Percentiles rank a stretch among this genome's conserved stretches.
These are phyloP conservation scores for Centrocercus urophasianus DNA, from an alignment of 2,113 vertebrate genomes.

Conservation along the genomic window DNA sequence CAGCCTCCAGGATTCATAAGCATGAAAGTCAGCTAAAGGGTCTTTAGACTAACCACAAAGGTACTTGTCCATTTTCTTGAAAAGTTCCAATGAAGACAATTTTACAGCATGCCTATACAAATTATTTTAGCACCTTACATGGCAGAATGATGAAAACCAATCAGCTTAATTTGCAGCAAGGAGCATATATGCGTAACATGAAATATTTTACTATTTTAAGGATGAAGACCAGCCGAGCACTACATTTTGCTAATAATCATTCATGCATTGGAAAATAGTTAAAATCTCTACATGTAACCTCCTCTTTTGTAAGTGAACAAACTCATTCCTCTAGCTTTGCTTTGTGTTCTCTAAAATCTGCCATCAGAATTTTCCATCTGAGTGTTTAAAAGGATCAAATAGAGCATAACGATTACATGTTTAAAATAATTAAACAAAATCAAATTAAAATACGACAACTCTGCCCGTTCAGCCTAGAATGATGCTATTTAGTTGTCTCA, in stretches of 20 bases:
- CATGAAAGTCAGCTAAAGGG: too few species aligned
- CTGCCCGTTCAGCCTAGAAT: not conserved
- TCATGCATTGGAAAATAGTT: not conserved
- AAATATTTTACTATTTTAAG: not conserved
- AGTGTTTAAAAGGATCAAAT: not conserved
- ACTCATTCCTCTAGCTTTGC: not conserved
- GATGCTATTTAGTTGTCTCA: not conserved
- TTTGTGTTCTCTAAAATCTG: not conserved
- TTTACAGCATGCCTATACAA: not conserved
- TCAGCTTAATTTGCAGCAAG: not conserved
- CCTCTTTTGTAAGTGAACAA: not conserved
- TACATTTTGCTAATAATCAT: not conserved
- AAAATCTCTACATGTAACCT: not conserved
- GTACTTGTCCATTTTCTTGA: not conserved
- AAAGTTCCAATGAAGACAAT: not conserved
- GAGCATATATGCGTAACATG: not conserved
- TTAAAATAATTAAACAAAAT: too few species aligned
- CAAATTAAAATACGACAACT: not conserved
- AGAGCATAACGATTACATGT: not conserved
- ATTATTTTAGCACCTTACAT: not conserved
- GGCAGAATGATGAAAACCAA: not conserved
- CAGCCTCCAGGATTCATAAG: not conserved
- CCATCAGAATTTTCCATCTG: not conserved
- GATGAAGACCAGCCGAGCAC: not conserved
- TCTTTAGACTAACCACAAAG: not conserved